These are phyloP conservation scores for Chrysomela aeneicollis DNA, from an alignment of 2,888 invertebrate species.

Conservation along the genomic window DNA sequence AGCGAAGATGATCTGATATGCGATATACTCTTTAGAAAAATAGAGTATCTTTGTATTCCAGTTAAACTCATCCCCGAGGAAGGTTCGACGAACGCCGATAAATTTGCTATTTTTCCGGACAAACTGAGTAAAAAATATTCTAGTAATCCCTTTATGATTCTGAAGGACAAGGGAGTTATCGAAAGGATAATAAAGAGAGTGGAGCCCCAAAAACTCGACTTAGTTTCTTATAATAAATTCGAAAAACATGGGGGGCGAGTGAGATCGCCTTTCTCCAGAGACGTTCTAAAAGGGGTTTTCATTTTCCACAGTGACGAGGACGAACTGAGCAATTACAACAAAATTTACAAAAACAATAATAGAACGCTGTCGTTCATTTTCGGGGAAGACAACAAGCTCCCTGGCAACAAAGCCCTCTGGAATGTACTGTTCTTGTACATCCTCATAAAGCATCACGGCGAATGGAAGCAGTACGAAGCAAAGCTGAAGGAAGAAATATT, in stretches of 20 bases:
- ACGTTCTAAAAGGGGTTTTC: constrained; percentile 1
- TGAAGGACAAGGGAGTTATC: constrained; percentile 1
- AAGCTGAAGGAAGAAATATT: constrained; percentile 9
- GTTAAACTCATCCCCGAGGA: background rate
- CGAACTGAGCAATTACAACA: background rate
- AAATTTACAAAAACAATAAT: constrained; percentile 11
- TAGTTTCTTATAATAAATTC: background rate
- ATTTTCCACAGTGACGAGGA: constrained; percentile 8
- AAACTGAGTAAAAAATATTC: constrained; percentile 10
- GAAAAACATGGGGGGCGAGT: background rate
- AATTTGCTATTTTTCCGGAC: constrained; percentile 8
- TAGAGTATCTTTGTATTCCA: background rate
- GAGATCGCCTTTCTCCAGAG: constrained; percentile 9
- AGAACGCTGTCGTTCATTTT: constrained; percentile 9
- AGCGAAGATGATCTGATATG: background rate
- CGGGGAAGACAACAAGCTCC: constrained; percentile 6
- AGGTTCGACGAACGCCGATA: background rate
- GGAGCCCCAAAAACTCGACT: constrained; percentile 9
- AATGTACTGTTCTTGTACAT: constrained; percentile 6
- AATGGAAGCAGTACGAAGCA: constrained; percentile 4
- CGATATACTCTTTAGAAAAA: constrained; percentile 13
- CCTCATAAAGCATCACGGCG: constrained; percentile 9
- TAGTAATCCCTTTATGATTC: constrained; percentile 6
- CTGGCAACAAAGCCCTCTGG: constrained; percentile 20
- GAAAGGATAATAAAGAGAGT: constrained; percentile 9